Evolutionary conservation across 2,113 vertebrate genomes (phyloP).

Genomic region (Microcebus lehilahytsara): DNA sequence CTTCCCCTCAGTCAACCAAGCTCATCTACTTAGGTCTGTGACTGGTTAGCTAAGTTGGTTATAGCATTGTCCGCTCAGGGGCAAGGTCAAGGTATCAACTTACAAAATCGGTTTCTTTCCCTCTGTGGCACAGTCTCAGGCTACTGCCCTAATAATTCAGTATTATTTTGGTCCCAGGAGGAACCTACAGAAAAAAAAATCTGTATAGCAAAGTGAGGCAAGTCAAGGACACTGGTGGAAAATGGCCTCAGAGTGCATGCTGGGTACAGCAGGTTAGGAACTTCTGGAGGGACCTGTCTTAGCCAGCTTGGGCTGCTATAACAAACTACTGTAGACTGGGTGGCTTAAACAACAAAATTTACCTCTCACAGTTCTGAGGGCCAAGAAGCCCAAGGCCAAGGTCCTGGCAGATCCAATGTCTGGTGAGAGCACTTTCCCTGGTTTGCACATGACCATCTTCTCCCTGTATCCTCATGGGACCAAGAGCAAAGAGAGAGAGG

Average conservation of each 20-base stretch:
- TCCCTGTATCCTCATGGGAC: background rate
- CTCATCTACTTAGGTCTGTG: constrained; percentile 77
- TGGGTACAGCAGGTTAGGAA: background rate
- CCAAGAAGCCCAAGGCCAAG: background rate
- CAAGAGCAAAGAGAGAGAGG: background rate
- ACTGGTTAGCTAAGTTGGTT: constrained; percentile 77
- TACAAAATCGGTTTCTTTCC: constrained; percentile 71
- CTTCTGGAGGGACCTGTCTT: background rate
- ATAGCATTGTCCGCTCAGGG: constrained; percentile 69
- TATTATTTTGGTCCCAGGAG: constrained; percentile 43
- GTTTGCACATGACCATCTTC: background rate
- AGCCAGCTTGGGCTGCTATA: background rate
- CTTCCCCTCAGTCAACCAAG: constrained; percentile 75
- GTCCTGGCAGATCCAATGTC: too few species aligned
- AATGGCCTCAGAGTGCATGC: background rate
- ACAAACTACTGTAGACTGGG: background rate
- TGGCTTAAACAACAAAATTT: background rate
- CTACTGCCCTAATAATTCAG: constrained; percentile 55
- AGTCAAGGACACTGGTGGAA: background rate
- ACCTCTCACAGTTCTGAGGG: background rate
- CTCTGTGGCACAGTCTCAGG: constrained; percentile 52
- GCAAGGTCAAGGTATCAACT: constrained; percentile 74
- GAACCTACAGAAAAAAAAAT: constrained; percentile 30
- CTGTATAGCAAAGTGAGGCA: background rate
- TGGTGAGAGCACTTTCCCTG: background rate